phyloP scores from a whole-genome alignment of 2,888 invertebrate species.

The Enchytraeus crypticus region DNA sequence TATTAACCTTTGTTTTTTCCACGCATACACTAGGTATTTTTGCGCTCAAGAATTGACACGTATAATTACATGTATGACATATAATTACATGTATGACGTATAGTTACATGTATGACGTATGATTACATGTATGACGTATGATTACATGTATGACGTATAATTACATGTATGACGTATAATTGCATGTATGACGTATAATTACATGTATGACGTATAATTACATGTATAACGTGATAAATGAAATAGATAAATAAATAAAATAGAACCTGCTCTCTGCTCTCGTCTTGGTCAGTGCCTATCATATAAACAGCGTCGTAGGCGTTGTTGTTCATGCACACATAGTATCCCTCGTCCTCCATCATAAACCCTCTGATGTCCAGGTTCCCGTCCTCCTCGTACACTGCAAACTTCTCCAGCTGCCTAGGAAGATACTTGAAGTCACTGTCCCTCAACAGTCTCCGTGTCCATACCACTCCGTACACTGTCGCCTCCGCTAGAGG shows the following conservation, averaged over 20 bases:
- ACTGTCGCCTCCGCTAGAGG: background rate
- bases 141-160: no score
- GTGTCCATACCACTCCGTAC: background rate
- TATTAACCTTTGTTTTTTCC: no score
- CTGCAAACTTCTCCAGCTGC: background rate
- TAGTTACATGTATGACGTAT: no score
- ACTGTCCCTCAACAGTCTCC: background rate
- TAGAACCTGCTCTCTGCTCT: background rate
- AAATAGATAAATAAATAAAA: background rate
- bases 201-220: no score
- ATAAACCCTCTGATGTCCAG: background rate
- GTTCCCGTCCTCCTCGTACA: background rate
- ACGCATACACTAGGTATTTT: no score
- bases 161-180: no score
- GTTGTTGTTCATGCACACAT: background rate
- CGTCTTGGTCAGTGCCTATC: background rate
- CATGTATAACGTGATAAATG: background rate
- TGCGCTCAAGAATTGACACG: no score
- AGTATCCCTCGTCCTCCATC: background rate
- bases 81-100: no score
- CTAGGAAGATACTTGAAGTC: background rate
- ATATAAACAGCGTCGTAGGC: background rate
- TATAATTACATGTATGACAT: no score
- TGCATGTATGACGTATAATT: no score
- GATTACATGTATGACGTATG: no score